Percentiles rank a stretch among this genome's conserved stretches.
Evolutionary conservation across 1,140 invertebrate genomes (phyloP).

Genomic region (Zeugodacus cucurbitae): DNA sequence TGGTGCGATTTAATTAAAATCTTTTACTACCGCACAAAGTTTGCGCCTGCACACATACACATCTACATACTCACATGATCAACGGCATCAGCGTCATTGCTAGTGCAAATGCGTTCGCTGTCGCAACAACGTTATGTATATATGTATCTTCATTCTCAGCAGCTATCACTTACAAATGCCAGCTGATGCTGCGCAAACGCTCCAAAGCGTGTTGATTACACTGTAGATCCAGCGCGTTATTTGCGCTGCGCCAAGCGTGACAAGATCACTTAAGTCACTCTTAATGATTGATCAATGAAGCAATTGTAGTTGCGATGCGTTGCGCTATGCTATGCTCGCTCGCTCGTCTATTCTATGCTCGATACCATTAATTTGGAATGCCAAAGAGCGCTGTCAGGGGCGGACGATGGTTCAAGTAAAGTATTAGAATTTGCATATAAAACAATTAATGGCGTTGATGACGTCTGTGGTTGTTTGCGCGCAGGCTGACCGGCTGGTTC

Average conservation of each 20-base stretch:
- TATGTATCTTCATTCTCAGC: not conserved
- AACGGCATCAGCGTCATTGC: not conserved
- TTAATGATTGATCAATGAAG: constrained; percentile 65
- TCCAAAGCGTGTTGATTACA: constrained; percentile 59
- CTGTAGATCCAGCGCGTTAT: constrained; percentile 52
- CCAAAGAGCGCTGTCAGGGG: constrained; percentile 9
- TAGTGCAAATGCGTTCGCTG: not conserved
- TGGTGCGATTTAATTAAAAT: constrained; percentile 67
- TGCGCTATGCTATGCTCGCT: not conserved
- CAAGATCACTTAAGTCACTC: constrained; percentile 48
- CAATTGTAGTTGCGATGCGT: constrained; percentile 50
- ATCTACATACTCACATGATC: not conserved
- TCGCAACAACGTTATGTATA: not conserved
- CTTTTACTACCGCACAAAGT: constrained; percentile 50
- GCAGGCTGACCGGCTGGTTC: not conserved
- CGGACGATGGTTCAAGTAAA: constrained; percentile 29
- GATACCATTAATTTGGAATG: constrained; percentile 8
- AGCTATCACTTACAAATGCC: constrained; percentile 21
- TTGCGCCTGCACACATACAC: not conserved
- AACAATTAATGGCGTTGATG: constrained; percentile 15
- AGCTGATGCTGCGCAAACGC: not conserved
- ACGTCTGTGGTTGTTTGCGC: not conserved
- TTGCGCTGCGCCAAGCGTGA: constrained; percentile 47
- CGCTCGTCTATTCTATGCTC: not conserved
- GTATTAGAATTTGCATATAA: constrained; percentile 35